phyloP scores from a whole-genome alignment of 2,797 vertebrate genomes.

The Melanotaenia pygmaea region DNA sequence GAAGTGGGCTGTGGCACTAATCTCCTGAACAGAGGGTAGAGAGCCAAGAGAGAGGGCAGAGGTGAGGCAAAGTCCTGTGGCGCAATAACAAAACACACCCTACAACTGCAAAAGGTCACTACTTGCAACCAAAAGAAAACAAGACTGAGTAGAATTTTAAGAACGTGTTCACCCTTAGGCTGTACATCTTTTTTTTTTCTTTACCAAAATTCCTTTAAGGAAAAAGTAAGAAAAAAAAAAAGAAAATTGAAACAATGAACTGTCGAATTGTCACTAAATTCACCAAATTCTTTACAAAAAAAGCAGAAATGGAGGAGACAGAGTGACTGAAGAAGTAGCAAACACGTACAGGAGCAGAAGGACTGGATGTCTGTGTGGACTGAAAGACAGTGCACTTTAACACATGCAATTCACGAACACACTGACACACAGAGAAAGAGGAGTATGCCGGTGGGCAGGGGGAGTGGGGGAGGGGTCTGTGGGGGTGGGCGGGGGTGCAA shows the following conservation, averaged over 20 bases:
- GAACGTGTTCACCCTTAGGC: slow-evolving; percentile 23
- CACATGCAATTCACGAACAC: slow-evolving; percentile 22
- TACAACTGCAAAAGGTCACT: slow-evolving; percentile 69
- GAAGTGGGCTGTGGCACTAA: slow-evolving; percentile 68
- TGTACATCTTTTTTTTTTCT: background rate
- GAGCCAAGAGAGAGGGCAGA: slow-evolving; percentile 68
- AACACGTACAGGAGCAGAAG: slow-evolving; percentile 53
- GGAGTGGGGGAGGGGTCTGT: slow-evolving; percentile 70
- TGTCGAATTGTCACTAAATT: slow-evolving; percentile 5
- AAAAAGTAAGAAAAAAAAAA: background rate
- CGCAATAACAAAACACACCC: slow-evolving; percentile 80
- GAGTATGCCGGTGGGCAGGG: slow-evolving; percentile 72
- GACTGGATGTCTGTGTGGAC: slow-evolving; percentile 19
- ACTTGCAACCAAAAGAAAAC: slow-evolving; percentile 57
- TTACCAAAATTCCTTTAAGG: background rate
- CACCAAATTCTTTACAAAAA: slow-evolving; percentile 6
- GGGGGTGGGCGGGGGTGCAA: slow-evolving; percentile 78
- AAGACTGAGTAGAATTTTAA: slow-evolving; percentile 24
- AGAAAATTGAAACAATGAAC: slow-evolving; percentile 11
- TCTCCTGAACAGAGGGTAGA: slow-evolving; percentile 60
- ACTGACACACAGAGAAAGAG: slow-evolving; percentile 39
- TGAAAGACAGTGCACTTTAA: slow-evolving; percentile 51
- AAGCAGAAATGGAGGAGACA: slow-evolving; percentile 15
- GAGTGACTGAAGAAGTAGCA: slow-evolving; percentile 39
- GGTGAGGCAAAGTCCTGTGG: slow-evolving; percentile 81